Evolutionary conservation across 2,888 invertebrate genomes (phyloP).

Genomic region (Leptinotarsa haldemani): DNA sequence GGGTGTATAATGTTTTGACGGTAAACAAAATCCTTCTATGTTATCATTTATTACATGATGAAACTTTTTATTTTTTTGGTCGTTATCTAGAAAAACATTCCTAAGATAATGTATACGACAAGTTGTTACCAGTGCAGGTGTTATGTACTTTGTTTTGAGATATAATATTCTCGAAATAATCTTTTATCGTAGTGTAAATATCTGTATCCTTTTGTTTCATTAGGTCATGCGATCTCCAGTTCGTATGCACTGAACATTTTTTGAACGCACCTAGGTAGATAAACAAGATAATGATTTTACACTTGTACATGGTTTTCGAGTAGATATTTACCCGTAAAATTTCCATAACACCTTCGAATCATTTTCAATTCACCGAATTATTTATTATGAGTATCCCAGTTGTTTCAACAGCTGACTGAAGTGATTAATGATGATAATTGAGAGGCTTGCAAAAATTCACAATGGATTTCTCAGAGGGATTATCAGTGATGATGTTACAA

Average conservation of each 20-base stretch:
- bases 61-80: background rate
- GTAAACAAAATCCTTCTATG: too few species aligned
- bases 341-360: background rate
- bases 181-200: conserved; percentile 37
- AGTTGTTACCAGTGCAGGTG: conserved; percentile 31
- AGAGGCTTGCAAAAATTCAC: too few species aligned
- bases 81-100: background rate
- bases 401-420: too few species aligned
- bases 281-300: conserved; percentile 21
- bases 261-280: conserved; percentile 28
- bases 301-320: background rate
- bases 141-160: conserved; percentile 25
- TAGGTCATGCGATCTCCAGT: conserved; percentile 28
- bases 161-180: conserved; percentile 26
- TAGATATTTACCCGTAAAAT: background rate
- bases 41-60: background rate
- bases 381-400: too few species aligned
- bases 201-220: conserved; percentile 40
- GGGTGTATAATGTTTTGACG: too few species aligned
- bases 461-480: too few species aligned
- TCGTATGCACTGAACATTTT: conserved; percentile 38
- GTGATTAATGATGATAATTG: too few species aligned
- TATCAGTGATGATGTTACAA: too few species aligned
- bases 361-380: background rate
- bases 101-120: background rate